Base-by-base conservation (phyloP, 2,113 vertebrate genomes). In the Struthidea cinerea region DNA sequence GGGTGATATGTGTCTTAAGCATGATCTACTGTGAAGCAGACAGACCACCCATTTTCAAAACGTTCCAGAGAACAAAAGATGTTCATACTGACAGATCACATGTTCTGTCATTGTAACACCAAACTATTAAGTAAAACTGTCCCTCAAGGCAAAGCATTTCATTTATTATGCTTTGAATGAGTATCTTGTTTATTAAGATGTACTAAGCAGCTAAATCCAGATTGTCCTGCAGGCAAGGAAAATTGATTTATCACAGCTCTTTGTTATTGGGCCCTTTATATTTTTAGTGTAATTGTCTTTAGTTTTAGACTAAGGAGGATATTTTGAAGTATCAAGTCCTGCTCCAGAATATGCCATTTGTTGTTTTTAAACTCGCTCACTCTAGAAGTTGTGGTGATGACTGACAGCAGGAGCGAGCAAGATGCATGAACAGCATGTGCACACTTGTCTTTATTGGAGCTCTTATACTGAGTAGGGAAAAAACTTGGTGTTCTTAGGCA, bases 81-180 rank as follows among this genome's bases (percentile, higher is more conserved):
- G 73, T 96, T 96, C 64, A 33, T 68, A 49, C 53, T 91, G 49
- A 61, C 52, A 94, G 89, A 95, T 93, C 95, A 85, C 95, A 93
- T 80, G 73, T 95, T 96, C 82, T 97, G 90, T 95, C 85, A 74
- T 89, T 65, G 24, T 95, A 93, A 86, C 86, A 96, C 93, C 90
- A 95, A 97, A 89, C 94, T 96, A 91, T 96, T 97, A 96, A 76
- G 92, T 97, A 94, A 97, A 98, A 96, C 87, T 85, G 87, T 96
- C 96, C 97, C 97, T 98, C 81, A 97, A 97, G 97, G 97, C 98
- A 97, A 97, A 97, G 84, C 94, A 94, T 97, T 98, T 97, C n/a
- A 97, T 97, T 98, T 97, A 84, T 98, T 98, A 97, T 97, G 94
- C 78, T 98, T 97, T 97, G 97, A 98, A 96, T 97, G 87, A 90